Base-by-base conservation (phyloP, 2,797 vertebrate genomes). In the Anabas testudineus region DNA sequence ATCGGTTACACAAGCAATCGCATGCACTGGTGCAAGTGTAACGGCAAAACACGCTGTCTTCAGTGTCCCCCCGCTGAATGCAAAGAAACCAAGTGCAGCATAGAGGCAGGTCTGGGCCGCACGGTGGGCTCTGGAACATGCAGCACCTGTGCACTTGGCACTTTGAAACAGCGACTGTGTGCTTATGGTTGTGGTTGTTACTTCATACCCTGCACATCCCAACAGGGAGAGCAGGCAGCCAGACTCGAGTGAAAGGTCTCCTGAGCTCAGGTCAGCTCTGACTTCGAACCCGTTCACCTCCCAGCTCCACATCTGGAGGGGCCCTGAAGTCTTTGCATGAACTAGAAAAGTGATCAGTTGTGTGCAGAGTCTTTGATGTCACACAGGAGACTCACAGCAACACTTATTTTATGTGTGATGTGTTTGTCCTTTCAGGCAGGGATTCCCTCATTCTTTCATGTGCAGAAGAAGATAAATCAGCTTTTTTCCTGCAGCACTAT, bases 271-370 rank as follows among this genome's bases (percentile, higher is more conserved):
- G 71, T 82, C 81, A 82, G 72, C 41, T 62, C 51, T 65, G 36
- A 30, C 42, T 78, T 7, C 83, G 75, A 87, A 80, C 84, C 70
- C 66, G 2, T 0, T 67, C 67, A 76, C 68, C 77, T 67, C 64
- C 41, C n/a, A 54, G 7, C 47, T 80, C 24, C 78, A 81, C 89
- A 89, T 87, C 88, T 87, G 88, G 79, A 78, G 80, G n/a, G 51
- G 7, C 56, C 8, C 24, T 21, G 14, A 49, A 47, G 61, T 39
- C 53, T 59, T 69, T 39, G 18, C 14, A 47, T 22, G 41, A 36
- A 41, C 41, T 2, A 52, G 64, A 49, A 18, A 43, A n/a, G 53
- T 54, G 56, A 24, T 43, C 57, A 10, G 74, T 46, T 46, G 42
- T 63, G 39, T 49, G 39, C 10, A n/a, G 14, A 58, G 30, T 34